Conservation (phyloP, 2,888 invertebrate genomes). For the Lacanobia wlatinum region DNA sequence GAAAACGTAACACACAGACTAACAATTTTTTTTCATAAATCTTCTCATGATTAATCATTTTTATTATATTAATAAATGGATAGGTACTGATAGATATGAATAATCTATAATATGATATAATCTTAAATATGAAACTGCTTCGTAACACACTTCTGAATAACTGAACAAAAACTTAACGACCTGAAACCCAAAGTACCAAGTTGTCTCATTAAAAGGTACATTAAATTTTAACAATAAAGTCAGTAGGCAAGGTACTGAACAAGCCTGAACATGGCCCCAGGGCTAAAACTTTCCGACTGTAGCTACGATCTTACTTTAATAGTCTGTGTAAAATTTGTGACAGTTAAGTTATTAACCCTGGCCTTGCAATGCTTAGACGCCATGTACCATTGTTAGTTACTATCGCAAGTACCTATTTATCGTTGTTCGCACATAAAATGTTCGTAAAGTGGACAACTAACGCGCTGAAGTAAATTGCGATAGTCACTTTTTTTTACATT, state of each 20-base stretch:
- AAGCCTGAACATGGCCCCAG: conserved; percentile 33
- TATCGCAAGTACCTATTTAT: conserved; percentile 4
- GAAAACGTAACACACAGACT: too few relatives aligned
- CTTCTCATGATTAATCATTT: too few relatives aligned
- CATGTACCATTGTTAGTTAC: conserved; percentile 26
- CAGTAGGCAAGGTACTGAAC: conserved; percentile 25
- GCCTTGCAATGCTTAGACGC: conserved; percentile 20
- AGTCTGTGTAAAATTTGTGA: conserved; percentile 57
- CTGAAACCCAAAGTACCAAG: conserved; percentile 14
- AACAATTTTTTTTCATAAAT: too few relatives aligned
- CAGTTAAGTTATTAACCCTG: conserved; percentile 37
- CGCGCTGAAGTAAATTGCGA: background rate
- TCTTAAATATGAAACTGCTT: background rate
- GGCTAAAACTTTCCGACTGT: conserved; percentile 48
- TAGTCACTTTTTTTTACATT: background rate
- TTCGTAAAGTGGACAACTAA: background rate
- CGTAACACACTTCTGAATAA: conserved; percentile 7
- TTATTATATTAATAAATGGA: too few relatives aligned
- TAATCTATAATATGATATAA: too few relatives aligned
- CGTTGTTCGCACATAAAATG: background rate
- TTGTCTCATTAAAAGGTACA: conserved; percentile 53
- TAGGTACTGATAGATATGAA: too few relatives aligned
- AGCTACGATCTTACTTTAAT: conserved; percentile 37
- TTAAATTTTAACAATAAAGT: conserved; percentile 40
- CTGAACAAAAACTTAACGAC: conserved; percentile 24